A percentile compares a stretch with the other conserved stretches of the same genome.
phyloP scores from a whole-genome alignment of 2,113 vertebrate species.

The Urocolius indicus region DNA sequence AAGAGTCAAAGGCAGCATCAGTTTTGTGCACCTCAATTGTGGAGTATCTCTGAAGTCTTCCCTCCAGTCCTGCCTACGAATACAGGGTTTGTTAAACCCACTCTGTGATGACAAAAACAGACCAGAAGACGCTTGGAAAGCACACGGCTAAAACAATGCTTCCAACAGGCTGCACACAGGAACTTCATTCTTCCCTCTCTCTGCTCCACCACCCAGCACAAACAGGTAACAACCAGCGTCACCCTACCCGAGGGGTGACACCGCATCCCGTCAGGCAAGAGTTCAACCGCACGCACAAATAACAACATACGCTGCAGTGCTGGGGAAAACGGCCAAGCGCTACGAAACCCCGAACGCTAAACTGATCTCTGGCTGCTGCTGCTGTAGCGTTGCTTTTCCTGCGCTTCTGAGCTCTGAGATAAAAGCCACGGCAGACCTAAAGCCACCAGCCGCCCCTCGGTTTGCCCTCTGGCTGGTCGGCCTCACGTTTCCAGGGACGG shows the following conservation, averaged over 20 bases:
- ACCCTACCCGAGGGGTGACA: background rate
- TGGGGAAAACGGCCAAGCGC: accelerated
- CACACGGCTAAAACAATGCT: background rate
- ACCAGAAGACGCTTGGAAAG: background rate
- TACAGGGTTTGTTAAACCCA: background rate
- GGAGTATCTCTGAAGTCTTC: background rate
- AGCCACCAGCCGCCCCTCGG: background rate
- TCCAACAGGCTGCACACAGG: background rate
- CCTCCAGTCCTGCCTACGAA: background rate
- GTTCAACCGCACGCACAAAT: background rate
- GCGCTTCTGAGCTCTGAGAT: background rate
- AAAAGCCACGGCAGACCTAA: background rate
- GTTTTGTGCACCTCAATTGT: background rate
- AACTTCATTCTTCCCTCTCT: background rate
- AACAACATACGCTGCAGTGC: accelerated
- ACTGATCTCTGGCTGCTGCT: background rate
- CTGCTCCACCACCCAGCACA: background rate
- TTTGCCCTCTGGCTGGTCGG: too few species aligned
- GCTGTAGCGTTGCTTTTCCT: background rate
- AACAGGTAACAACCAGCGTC: background rate
- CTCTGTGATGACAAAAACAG: background rate
- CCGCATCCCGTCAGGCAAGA: background rate
- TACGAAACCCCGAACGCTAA: background rate
- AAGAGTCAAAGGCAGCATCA: background rate
- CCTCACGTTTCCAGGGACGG: background rate